These are phyloP conservation scores for zebrafish (Danio rerio) DNA, from an alignment of 2,113 vertebrate genomes.

Conservation along the genomic window GRCz12tu NC_133196.1:23425501-23426000, in stretches of 20 bases:
- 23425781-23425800: constrained; percentile 1
- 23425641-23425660: too few relatives aligned
- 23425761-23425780: not conserved
- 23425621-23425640: too few relatives aligned
- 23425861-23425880: not conserved
- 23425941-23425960: constrained; percentile 16
- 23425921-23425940: constrained; percentile 21
- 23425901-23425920: constrained; percentile 43
- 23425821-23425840: constrained; percentile 1
- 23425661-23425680: not conserved
- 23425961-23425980: constrained; percentile 40
- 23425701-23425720: constrained; percentile 7
- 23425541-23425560: too few relatives aligned
- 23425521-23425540: too few relatives aligned
- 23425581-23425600: too few relatives aligned
- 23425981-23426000: constrained; percentile 47
- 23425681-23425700: not conserved
- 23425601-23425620: too few relatives aligned
- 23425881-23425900: constrained; percentile 2
- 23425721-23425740: constrained; percentile 14
- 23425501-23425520: too few relatives aligned
- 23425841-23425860: not conserved
- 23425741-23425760: not conserved
- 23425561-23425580: too few relatives aligned
- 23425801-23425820: not conserved